Evolutionary conservation across 2,113 vertebrate genomes (phyloP), one percentile per base, ranked within the genome.

Genomic region (Platichthys stellatus): DNA sequence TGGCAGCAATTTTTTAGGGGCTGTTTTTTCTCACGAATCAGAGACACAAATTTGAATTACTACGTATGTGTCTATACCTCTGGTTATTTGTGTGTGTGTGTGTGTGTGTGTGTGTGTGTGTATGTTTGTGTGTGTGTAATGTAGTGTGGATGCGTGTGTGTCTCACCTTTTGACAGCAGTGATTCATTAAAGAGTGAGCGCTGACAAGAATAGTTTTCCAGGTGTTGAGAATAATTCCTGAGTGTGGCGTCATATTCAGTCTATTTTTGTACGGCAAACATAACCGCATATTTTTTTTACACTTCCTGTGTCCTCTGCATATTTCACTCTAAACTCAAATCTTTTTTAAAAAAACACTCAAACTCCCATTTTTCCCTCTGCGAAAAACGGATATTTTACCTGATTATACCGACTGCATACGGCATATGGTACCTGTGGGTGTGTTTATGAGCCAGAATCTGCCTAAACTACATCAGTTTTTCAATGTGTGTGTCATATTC

Each of bases 181-280:
- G 65, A 74, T 38, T 84, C 26, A 58, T 45, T 38, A n/a, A 59
- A 45, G 69, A 58, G 18, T 62, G 47, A 60, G 24, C 1, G 6
- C 7, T 73, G 47, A 51, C 54, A 23, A 18, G 17, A 49, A 51
- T 45, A 12, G 3, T 15, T 78, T 65, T 31, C 58, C 35, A 28
- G 57, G 49, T 66, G 28, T 45, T 76, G 45, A 63, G 20, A 75
- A 64, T 63, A 62, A 57, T 24, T 64, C 28, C 14, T 23, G n/a
- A 24, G 63, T 62, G 21, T 57, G 67, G 35, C 72, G 51, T 79
- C 51, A 73, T 23, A 21, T 3, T 0, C 43, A n/a, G 5, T 14
- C 63, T 72, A 31, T 64, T 76, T 69, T 78, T 75, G 11, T 20
- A 15, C 35, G 61, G 51, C 26, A 63, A 57, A 54, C n/a, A 11